A percentile compares a stretch with the other conserved stretches of the same genome.
These are phyloP conservation scores for Scaptomyza flava DNA, from an alignment of 2,888 invertebrate genomes.

Conservation along the genomic window DNA sequence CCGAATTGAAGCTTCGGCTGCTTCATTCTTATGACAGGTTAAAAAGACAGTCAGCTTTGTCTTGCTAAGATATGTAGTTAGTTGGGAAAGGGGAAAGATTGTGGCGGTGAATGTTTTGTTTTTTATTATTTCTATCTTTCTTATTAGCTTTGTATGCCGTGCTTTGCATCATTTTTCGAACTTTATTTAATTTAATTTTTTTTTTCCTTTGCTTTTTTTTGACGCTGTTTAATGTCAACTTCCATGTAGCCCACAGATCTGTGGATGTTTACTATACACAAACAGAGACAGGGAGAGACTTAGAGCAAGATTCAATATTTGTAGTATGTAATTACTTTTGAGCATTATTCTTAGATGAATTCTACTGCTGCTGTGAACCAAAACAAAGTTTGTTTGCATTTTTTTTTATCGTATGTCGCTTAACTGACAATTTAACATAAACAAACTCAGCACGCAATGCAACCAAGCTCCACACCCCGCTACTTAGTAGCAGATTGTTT, in stretches of 20 bases:
- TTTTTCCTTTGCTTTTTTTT: conserved; percentile 29
- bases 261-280: conserved; percentile 25
- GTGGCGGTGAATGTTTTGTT: conserved; percentile 26
- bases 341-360: conserved; percentile 40
- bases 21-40: conserved; percentile 63
- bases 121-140: not conserved
- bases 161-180: conserved; percentile 22
- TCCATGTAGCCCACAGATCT: conserved; percentile 28
- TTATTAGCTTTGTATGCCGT: conserved; percentile 2
- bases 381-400: conserved; percentile 34
- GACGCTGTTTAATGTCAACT: conserved; percentile 57
- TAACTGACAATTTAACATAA: conserved; percentile 63
- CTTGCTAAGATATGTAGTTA: conserved; percentile 8
- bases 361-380: conserved; percentile 32
- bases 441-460: conserved; percentile 56
- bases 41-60: conserved; percentile 42
- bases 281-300: conserved; percentile 7
- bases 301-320: conserved; percentile 41
- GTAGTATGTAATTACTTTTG: conserved; percentile 53
- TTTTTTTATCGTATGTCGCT: conserved; percentile 53
- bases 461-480: conserved; percentile 18
- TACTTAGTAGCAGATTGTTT: not conserved
- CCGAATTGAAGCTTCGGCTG: conserved; percentile 4
- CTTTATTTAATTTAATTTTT: conserved; percentile 53
- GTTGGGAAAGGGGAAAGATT: not conserved